phyloP scores from a whole-genome alignment of 2,113 vertebrate genomes.

The Rallus limicola region DNA sequence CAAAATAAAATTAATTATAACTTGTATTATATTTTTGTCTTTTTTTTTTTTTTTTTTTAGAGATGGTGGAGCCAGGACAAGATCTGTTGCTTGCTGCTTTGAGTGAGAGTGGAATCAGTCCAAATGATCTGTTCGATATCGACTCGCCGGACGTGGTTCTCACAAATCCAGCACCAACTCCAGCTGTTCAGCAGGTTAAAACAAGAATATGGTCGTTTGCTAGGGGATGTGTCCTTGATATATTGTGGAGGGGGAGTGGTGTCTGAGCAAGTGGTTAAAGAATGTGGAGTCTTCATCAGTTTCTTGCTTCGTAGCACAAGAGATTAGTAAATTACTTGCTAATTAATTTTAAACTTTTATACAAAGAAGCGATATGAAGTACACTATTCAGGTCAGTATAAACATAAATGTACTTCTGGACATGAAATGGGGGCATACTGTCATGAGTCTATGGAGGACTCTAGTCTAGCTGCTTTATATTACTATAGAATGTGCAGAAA shows the following conservation, averaged over 20 bases:
- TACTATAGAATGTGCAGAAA: background rate
- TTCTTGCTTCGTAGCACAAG: background rate
- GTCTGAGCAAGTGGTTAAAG: background rate
- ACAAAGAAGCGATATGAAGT: background rate
- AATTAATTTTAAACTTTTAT: background rate
- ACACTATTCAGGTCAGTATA: background rate
- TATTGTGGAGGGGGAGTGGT: background rate
- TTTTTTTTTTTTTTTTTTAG: slow-evolving; percentile 24
- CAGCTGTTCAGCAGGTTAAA: slow-evolving; percentile 87
- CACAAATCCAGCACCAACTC: slow-evolving; percentile 75
- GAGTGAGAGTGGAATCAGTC: slow-evolving; percentile 98
- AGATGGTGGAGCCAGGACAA: slow-evolving; percentile 98
- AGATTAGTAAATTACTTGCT: background rate
- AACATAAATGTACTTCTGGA: background rate
- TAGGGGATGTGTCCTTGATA: background rate
- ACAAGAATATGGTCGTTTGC: background rate
- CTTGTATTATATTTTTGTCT: background rate
- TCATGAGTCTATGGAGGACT: background rate
- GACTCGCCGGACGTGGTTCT: slow-evolving; percentile 86
- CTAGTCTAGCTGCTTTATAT: background rate
- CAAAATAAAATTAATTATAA: background rate
- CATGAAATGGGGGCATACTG: background rate
- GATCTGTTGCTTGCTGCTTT: slow-evolving; percentile 97
- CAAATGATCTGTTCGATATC: slow-evolving; percentile 95
- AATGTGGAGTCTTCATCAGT: background rate